Conservation (phyloP, 2,888 invertebrate species). For the Cheilosia variabilis region DNA sequence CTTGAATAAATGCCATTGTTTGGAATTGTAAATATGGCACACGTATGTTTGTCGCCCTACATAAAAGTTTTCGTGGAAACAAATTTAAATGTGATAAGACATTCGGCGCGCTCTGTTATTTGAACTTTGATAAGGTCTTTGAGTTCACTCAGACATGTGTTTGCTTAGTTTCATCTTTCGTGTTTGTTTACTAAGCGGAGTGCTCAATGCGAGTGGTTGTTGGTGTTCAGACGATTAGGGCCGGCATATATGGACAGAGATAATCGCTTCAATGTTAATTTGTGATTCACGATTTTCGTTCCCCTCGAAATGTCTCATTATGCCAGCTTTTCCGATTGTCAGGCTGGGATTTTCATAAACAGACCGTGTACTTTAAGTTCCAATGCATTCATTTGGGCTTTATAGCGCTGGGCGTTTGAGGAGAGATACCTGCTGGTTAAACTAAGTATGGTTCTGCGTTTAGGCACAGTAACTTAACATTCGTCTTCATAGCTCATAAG, state of each 20-base stretch:
- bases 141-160: constrained; percentile 38
- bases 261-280: constrained; percentile 54
- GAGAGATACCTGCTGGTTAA: background rate
- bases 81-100: constrained; percentile 48
- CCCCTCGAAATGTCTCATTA: constrained; percentile 34
- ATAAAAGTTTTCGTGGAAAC: constrained; percentile 57
- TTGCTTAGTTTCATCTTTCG: constrained; percentile 51
- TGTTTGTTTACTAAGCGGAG: constrained; percentile 54
- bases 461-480: too few species aligned
- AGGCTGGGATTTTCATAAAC: constrained; percentile 26
- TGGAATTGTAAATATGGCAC: constrained; percentile 42
- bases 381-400: background rate
- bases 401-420: background rate
- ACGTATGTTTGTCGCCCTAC: constrained; percentile 43
- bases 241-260: constrained; percentile 27
- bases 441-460: too few species aligned
- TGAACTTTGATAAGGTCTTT: constrained; percentile 62
- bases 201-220: constrained; percentile 54
- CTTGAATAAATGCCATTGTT: constrained; percentile 59
- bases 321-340: constrained; percentile 19
- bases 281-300: constrained; percentile 51
- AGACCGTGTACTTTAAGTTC: background rate
- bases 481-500: too few species aligned
- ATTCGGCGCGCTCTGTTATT: constrained; percentile 40
- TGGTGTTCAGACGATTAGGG: constrained; percentile 39